phyloP scores from a whole-genome alignment of 2,888 invertebrate genomes.

The Athetis lepigone region DNA sequence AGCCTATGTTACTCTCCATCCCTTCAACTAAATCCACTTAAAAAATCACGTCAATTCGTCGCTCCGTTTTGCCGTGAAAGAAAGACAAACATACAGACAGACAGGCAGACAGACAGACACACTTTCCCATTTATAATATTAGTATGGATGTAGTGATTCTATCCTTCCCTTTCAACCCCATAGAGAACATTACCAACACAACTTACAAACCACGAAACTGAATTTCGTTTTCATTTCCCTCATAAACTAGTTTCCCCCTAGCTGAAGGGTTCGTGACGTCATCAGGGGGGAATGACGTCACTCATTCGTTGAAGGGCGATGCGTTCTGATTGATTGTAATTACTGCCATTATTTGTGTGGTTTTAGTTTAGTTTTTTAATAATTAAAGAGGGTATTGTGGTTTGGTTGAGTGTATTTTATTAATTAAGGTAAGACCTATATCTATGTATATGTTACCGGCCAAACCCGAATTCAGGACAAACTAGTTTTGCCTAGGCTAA shows the following conservation, averaged over 20 bases:
- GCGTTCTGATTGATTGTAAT: constrained; percentile 39
- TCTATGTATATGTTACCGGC: too few relatives aligned
- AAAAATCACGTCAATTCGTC: too few relatives aligned
- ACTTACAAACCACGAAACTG: constrained; percentile 31
- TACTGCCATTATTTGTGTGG: constrained; percentile 7
- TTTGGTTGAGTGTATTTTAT: not conserved
- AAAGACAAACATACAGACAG: too few relatives aligned
- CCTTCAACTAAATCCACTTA: too few relatives aligned
- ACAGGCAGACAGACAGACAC: too few relatives aligned
- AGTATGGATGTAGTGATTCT: too few relatives aligned
- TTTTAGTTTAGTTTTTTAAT: not conserved
- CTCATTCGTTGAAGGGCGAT: constrained; percentile 12
- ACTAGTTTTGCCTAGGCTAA: too few relatives aligned
- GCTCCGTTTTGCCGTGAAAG: too few relatives aligned
- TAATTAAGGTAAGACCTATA: not conserved
- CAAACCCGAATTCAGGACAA: too few relatives aligned
- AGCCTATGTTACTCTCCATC: too few relatives aligned
- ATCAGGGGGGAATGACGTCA: constrained; percentile 40
- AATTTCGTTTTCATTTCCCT: constrained; percentile 45
- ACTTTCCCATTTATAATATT: too few relatives aligned
- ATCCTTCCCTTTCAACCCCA: not conserved
- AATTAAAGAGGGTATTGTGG: not conserved
- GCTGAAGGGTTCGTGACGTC: constrained; percentile 40
- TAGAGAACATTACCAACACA: constrained; percentile 3
- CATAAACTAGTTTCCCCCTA: constrained; percentile 51